Conservation (phyloP, 1,140 invertebrate genomes). For the Mycetomoellerius zeteki region DNA sequence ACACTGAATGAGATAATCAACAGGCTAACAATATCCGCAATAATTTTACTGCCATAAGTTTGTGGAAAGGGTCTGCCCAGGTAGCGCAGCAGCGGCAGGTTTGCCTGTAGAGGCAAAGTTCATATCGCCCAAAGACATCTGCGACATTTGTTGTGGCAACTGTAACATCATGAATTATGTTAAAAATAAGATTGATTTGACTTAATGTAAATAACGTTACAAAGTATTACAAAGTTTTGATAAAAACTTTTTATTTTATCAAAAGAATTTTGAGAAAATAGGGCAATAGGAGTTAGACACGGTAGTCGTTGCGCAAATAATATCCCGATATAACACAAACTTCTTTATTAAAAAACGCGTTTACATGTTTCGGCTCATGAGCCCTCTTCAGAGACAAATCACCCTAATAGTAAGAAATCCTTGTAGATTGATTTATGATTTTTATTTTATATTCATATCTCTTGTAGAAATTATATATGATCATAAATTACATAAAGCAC, state of each 20-base stretch:
- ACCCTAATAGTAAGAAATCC: too few species aligned
- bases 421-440: too few species aligned
- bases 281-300: too few species aligned
- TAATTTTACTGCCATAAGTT: conserved; percentile 88
- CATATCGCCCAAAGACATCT: conserved; percentile 85
- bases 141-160: conserved; percentile 88
- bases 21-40: conserved; percentile 75
- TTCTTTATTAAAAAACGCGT: too few species aligned
- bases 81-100: conserved; percentile 77
- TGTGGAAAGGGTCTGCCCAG: conserved; percentile 87
- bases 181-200: not conserved
- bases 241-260: not conserved
- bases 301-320: too few species aligned
- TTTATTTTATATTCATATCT: not conserved
- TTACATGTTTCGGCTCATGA: too few species aligned
- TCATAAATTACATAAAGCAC: not conserved
- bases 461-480: not conserved
- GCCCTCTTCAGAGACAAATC: too few species aligned
- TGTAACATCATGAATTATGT: conserved; percentile 74
- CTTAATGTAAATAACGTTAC: not conserved
- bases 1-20: conserved; percentile 81
- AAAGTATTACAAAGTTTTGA: not conserved
- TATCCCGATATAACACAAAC: too few species aligned
- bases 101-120: conserved; percentile 78
- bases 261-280: too few species aligned